Conservation (phyloP, 2,888 invertebrate species). For the Ptychoptera albimana region DNA sequence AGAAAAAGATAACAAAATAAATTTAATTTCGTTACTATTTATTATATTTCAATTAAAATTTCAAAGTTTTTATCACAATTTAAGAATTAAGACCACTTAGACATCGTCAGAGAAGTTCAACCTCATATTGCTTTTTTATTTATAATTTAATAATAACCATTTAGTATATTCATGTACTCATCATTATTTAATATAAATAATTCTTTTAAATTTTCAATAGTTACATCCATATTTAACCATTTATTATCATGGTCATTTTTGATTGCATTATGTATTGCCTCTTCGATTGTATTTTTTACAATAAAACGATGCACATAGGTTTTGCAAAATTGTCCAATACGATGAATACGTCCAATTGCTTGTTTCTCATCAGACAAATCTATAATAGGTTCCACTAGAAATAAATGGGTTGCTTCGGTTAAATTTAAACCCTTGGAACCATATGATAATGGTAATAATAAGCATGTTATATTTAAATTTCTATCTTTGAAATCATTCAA, state of each 20-base stretch:
- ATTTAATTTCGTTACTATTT: too few relatives aligned
- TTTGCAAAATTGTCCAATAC: slow-evolving; percentile 61
- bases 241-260: slow-evolving; percentile 26
- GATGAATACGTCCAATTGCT: slow-evolving; percentile 60
- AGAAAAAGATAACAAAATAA: too few relatives aligned
- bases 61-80: too few relatives aligned
- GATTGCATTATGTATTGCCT: slow-evolving; percentile 40
- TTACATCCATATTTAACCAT: slow-evolving; percentile 32
- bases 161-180: too few relatives aligned
- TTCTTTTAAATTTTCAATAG: slow-evolving; percentile 26
- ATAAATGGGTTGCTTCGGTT: slow-evolving; percentile 60
- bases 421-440: slow-evolving; percentile 68
- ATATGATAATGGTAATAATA: slow-evolving; percentile 47
- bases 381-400: slow-evolving; percentile 57
- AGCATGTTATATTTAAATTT: slow-evolving; percentile 32
- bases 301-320: slow-evolving; percentile 48
- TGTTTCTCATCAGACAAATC: slow-evolving; percentile 58
- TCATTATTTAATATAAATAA: slow-evolving; percentile 19
- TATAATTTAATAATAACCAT: too few relatives aligned
- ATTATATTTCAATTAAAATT: too few relatives aligned
- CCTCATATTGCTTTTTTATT: too few relatives aligned
- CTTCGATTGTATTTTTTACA: slow-evolving; percentile 51
- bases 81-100: too few relatives aligned
- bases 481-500: slow-evolving; percentile 21
- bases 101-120: too few relatives aligned